Base-by-base conservation (phyloP, 2,888 invertebrate genomes). In the Anoncus sp. region DNA sequence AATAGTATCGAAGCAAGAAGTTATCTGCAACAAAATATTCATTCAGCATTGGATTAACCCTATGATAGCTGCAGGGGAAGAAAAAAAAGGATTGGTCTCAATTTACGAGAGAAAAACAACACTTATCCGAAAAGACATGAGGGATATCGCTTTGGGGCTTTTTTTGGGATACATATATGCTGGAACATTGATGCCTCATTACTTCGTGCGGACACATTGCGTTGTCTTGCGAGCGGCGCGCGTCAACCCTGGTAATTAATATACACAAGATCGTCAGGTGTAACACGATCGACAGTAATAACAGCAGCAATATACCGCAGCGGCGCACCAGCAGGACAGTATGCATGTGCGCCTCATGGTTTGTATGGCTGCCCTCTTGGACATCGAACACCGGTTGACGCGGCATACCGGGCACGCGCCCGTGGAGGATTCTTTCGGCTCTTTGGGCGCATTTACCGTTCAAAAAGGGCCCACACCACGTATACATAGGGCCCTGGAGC, bases 391-490 rank as follows among this genome's bases (percentile, higher is more conserved):
- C 74, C 74, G 65, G 77, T 74, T 60, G n/a, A n/a, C 59, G 70
- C 31, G 66, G 74, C 74, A 77, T 77, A 74, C 77, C 70, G 55
- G 74, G 77, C 77, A 77, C 77, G 77, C 77, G 77, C 77, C 69
- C 69, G 69, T 73, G 51, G 69, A 57, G 73, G 69, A 77, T 77
- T 77, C 77, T 69, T 51, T 31, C 16, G n/a, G n/a, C 47, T 49
- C 57, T 38, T 38, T 10, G 7, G 31, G 10, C 31, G 20, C 62
- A 38, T 55, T 72, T 43, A 69, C 67, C 63, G 69, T 69, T 59
- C 77, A 49, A 63, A 16, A 57, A 35, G 57, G 62, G 49, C 49
- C 53, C 69, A n/a, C n/a, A n/a, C n/a, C n/a, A n/a, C n/a, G n/a
- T n/a, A n/a, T n/a, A n/a, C n/a, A 14, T 22, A n/a, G 22, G 22